Percentiles rank a stretch among this genome's conserved stretches.
phyloP scores from a whole-genome alignment of 2,888 invertebrate genomes.

The Andrena bicolor region DNA sequence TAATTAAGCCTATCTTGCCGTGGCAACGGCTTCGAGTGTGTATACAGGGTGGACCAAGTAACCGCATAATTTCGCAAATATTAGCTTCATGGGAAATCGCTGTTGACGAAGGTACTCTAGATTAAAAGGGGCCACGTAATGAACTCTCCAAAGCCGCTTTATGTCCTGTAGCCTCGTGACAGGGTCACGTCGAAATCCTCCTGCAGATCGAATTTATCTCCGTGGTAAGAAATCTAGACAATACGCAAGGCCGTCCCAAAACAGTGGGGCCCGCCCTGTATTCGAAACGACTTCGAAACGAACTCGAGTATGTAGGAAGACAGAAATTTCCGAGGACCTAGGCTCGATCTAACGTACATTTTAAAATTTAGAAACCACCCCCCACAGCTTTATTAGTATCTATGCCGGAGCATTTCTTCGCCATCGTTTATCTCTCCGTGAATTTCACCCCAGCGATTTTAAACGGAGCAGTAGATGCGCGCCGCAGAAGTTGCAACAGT shows the following conservation, averaged over 20 bases:
- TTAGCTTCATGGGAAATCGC: neutral
- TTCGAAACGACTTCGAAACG: neutral
- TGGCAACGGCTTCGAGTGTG: constrained; percentile 32
- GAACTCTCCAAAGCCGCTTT: neutral
- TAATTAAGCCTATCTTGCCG: constrained; percentile 54
- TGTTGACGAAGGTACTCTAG: neutral
- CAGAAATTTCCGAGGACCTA: neutral
- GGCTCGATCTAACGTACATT: constrained; percentile 14
- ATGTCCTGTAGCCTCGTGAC: neutral
- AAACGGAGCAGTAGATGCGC: neutral
- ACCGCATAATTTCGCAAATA: neutral
- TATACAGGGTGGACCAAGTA: constrained; percentile 12
- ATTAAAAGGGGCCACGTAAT: neutral
- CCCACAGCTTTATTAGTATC: too few species aligned
- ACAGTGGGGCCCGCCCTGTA: neutral
- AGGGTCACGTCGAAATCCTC: too few species aligned
- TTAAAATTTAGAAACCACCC: constrained; percentile 19
- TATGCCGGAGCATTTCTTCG: too few species aligned
- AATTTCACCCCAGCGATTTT: too few species aligned
- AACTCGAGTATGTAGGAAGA: constrained; percentile 13
- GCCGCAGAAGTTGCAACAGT: neutral
- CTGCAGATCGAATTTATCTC: constrained; percentile 2
- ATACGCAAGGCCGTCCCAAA: neutral
- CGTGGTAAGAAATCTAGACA: constrained; percentile 15
- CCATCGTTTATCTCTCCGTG: too few species aligned